Evolutionary conservation across 2,113 vertebrate genomes (phyloP).

Genomic region (Psilopogon haemacephalus): DNA sequence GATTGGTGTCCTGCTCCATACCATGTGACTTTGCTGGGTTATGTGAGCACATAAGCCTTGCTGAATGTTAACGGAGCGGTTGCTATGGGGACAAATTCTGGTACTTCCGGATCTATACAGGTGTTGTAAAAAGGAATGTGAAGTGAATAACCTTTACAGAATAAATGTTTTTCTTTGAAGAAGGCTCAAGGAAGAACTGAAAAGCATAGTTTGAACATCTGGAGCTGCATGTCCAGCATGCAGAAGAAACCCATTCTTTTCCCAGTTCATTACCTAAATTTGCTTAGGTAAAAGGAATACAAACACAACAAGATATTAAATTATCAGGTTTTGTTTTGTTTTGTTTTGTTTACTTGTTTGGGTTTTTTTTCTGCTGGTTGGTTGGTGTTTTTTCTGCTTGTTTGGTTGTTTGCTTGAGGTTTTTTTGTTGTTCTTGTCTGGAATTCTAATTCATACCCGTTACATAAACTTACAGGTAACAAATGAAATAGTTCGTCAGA

Average conservation of each 20-base stretch:
- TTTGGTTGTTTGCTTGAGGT: neutral
- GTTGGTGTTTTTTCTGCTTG: no score
- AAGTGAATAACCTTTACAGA: neutral
- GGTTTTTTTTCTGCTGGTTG: neutral
- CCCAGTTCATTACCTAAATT: neutral
- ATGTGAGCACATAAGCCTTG: neutral
- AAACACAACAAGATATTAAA: neutral
- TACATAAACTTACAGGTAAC: slow-evolving; percentile 71
- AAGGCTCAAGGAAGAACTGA: neutral
- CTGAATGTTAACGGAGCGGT: neutral
- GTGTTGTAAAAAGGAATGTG: neutral
- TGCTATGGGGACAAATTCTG: neutral
- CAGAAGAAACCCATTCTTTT: neutral
- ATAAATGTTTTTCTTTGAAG: neutral
- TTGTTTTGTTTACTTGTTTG: neutral
- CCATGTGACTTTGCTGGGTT: neutral
- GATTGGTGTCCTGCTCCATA: neutral
- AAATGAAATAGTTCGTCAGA: slow-evolving; percentile 83
- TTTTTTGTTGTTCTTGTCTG: neutral
- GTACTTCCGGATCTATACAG: neutral
- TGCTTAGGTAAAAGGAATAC: neutral
- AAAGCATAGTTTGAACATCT: neutral
- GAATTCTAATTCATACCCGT: neutral
- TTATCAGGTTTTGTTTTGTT: neutral
- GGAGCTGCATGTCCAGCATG: neutral